These are phyloP conservation scores for Apodemus agrarius DNA, from an alignment of 2,797 vertebrate species.

Conservation along the genomic window DNA sequence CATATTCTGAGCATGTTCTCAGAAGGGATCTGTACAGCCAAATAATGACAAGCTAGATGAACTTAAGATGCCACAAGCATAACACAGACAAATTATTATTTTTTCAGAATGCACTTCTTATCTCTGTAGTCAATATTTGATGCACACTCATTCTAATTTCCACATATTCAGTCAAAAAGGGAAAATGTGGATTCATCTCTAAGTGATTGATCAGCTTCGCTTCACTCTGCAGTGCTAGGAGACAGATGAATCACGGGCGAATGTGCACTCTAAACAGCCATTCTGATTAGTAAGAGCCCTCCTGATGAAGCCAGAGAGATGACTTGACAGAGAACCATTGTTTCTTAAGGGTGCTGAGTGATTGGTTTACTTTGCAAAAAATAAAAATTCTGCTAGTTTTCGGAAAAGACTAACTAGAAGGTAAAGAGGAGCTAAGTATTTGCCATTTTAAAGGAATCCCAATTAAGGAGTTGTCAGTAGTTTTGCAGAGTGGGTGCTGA, in stretches of 20 bases:
- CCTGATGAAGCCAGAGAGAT: constrained; percentile 8
- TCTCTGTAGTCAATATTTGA: constrained; percentile 73
- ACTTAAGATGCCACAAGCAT: constrained; percentile 60
- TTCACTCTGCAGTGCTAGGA: constrained; percentile 30
- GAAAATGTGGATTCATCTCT: constrained; percentile 57
- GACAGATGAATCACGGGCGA: constrained; percentile 60
- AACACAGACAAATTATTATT: constrained; percentile 65
- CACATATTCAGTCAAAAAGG: constrained; percentile 57
- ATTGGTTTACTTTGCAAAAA: constrained; percentile 5
- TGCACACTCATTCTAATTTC: constrained; percentile 55
- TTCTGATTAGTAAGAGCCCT: constrained; percentile 55
- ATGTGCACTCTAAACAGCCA: constrained; percentile 50
- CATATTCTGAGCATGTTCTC: constrained; percentile 55
- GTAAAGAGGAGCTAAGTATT: background rate
- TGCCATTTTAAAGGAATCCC: background rate
- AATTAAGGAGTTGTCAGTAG: constrained; percentile 11
- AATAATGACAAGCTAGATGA: constrained; percentile 73
- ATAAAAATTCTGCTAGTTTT: background rate
- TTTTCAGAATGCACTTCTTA: constrained; percentile 64
- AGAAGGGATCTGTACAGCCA: constrained; percentile 52
- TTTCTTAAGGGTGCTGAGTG: background rate
- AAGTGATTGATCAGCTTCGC: constrained; percentile 67
- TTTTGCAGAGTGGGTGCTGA: background rate
- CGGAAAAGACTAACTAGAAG: constrained; percentile 23
- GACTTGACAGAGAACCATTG: background rate